Evolutionary conservation across 2,113 vertebrate genomes (phyloP), one percentile per base, ranked within the genome.

Genomic region (Vulpes vulpes): DNA sequence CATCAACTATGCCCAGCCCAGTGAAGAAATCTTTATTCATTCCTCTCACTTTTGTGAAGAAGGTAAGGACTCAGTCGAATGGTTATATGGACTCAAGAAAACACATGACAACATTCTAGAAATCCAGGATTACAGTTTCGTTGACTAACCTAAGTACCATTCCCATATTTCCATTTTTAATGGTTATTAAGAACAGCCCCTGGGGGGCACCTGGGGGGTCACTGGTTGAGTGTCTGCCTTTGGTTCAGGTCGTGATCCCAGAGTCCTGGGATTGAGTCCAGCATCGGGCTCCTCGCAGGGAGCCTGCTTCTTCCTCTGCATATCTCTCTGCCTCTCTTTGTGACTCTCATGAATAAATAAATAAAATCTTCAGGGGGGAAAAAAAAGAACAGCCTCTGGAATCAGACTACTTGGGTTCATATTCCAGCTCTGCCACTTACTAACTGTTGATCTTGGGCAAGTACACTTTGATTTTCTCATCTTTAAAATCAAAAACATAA

Each of bases 141-240:
- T 97, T 67, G 78, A 92, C 96, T 97, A 96, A 97, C 43, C 25
- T 79, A 85, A 94, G 32, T 7, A 69, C 69, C 65, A 79, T 82
- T 96, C 23, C n/a, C 22, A 62, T 67, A 17, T 74, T 85, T 57
- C 62, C 51, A 35, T 65, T 96, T 83, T 87, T 94, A 60, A 3
- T 60, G 17, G 27, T 9, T 85, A 38, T 49, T 53, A 95, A 90
- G 23, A 91, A 85, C 3, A 69, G 19, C 0, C 22, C 27, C 65
- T 86, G 19, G 9, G 43, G 43, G 7, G 43, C 43, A 43, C 43
- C 43, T 6, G 43, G 43, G 43, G 43, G 43, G 43, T 43, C 43
- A 43, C 43, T 43, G 43, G 43, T 43, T 43, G 43, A 43, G 43
- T 43, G 43, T 43, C 43, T 43, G 43, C 43, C 43, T 43, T 43